Evolutionary conservation across 1,140 invertebrate genomes (phyloP).

Genomic region (Ctenoplectra terminalis): DNA sequence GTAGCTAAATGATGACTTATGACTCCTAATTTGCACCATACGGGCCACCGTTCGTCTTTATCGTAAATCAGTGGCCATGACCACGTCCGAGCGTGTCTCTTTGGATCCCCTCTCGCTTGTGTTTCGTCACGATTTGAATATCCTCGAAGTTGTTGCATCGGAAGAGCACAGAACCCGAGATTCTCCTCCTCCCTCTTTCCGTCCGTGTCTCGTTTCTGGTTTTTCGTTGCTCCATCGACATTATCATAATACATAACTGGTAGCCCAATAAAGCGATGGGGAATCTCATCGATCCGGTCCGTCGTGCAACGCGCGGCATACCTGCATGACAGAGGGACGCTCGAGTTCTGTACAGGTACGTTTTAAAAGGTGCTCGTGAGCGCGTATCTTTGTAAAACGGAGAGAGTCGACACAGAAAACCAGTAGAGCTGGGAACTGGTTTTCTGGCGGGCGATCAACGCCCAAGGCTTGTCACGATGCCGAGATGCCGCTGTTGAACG

Average conservation of each 20-base stretch:
- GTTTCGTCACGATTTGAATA: constrained; percentile 50
- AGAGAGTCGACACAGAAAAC: constrained; percentile 46
- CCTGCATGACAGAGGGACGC: no score
- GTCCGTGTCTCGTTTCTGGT: no score
- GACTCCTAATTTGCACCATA: constrained; percentile 55
- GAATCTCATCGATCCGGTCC: no score
- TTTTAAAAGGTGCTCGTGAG: background rate
- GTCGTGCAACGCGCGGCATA: no score
- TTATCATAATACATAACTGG: constrained; percentile 75
- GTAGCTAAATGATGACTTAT: constrained; percentile 53
- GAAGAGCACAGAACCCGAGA: background rate
- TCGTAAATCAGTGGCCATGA: constrained; percentile 47
- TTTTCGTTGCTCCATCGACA: constrained; percentile 45
- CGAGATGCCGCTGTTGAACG: constrained; percentile 50
- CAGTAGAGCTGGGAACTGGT: constrained; percentile 66
- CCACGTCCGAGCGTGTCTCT: constrained; percentile 17
- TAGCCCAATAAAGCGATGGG: constrained; percentile 69
- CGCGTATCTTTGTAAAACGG: constrained; percentile 21
- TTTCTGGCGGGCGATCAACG: constrained; percentile 70
- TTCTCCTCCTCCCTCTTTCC: background rate
- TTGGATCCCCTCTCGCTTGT: constrained; percentile 2
- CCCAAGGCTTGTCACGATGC: constrained; percentile 72
- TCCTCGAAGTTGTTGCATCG: constrained; percentile 25
- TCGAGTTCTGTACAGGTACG: background rate
- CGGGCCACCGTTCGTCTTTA: constrained; percentile 26